Evolutionary conservation across 2,113 vertebrate genomes (phyloP).

Genomic region (Malaclemys terrapin): DNA sequence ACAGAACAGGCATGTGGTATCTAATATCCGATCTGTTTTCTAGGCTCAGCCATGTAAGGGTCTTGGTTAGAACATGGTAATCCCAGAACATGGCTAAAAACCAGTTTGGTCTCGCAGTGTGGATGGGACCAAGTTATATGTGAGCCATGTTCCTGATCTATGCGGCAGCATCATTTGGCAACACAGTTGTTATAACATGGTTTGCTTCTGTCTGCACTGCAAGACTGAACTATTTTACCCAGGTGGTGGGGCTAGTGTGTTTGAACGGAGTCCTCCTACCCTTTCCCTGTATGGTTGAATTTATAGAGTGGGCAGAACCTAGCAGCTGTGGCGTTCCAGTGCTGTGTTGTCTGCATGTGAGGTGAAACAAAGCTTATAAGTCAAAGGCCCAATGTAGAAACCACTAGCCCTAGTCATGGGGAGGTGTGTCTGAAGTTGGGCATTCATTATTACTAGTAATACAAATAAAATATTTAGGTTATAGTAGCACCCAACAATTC

Average conservation of each 20-base stretch:
- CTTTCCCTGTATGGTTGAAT: slow-evolving; percentile 71
- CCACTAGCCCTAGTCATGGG: neutral
- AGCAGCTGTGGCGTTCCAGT: neutral
- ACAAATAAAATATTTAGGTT: neutral
- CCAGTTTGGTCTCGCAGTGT: slow-evolving; percentile 12
- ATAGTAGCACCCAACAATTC: neutral
- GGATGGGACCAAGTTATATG: slow-evolving; percentile 29
- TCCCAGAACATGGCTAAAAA: neutral
- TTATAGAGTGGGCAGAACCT: slow-evolving; percentile 29
- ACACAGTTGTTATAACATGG: slow-evolving; percentile 68
- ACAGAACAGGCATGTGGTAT: neutral
- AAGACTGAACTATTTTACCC: slow-evolving; percentile 68
- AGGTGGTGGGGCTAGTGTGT: slow-evolving; percentile 70
- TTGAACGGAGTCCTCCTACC: slow-evolving; percentile 62
- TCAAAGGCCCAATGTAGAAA: neutral
- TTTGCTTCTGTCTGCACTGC: slow-evolving; percentile 72
- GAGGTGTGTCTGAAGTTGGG: neutral
- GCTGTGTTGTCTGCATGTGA: neutral
- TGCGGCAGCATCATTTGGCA: slow-evolving; percentile 68
- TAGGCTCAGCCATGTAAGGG: rapidly evolving
- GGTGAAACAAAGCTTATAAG: neutral
- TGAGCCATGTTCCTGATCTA: slow-evolving; percentile 60
- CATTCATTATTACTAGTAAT: neutral
- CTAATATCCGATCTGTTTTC: neutral
- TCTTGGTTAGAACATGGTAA: neutral